Evolutionary conservation across 2,113 vertebrate genomes (phyloP), one percentile per base, ranked within the genome.

Genomic region (Pelvicachromis taeniatus): DNA sequence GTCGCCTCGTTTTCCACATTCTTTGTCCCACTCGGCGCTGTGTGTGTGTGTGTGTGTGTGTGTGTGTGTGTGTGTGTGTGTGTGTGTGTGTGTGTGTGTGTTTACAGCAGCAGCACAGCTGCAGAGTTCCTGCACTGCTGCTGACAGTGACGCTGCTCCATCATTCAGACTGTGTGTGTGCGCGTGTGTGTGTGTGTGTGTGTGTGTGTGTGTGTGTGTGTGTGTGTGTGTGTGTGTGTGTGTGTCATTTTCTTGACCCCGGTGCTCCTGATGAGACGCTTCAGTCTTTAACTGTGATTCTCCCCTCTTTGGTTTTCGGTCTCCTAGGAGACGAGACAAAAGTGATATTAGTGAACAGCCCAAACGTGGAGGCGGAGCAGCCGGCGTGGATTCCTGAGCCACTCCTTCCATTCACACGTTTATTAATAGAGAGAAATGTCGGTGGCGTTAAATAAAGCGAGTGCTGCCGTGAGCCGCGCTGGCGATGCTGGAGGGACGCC

Each of bases 231-330:
- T 9, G 14, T 26, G 54, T 23, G 11, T 13, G 7, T 10, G 52
- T 21, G 52, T 1, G n/a, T 6, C 14, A 58, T 29, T 14, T 8
- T 4, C 54, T 50, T 56, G 13, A 56, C 2, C 54, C 2, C 29
- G 55, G 12, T 16, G 55, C 14, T 59, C 14, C 5, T 8, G 11
- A 17, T 26, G 38, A 45, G 21, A 70, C 23, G 1, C 21, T 29
- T 70, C 8, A 10, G 38, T 45, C 40, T 17, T 45, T 45, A 45
- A 45, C 65, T 26, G 26, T 45, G 2, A 26, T 42, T 70, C 35
- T 10, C 12, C 0, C 21, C 9, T 2, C 35, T 42, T 23, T 6
- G n/a, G 21, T 53, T 3, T 53, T 19, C 5, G 9, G 17, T 55
- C 11, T 12, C 21, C 21, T 11, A 13, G 10, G 53, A 55, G 54